Conservation (phyloP, 2,113 vertebrate species). For the Peromyscus leucopus region DNA sequence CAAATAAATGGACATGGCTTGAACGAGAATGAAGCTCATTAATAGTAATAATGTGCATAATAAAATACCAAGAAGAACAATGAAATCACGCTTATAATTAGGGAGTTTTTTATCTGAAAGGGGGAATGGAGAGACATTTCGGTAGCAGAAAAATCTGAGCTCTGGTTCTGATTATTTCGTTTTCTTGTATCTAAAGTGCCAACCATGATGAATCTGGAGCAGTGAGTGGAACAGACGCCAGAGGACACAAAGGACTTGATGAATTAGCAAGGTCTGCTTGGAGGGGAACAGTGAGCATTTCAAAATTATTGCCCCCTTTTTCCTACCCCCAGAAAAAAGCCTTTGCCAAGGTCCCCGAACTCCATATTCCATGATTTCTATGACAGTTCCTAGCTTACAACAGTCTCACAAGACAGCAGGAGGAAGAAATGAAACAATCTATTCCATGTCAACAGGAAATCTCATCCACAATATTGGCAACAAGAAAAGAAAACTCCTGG, state of each 20-base stretch:
- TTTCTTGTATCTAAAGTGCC: not conserved
- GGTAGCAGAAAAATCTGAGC: not conserved
- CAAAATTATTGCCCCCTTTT: fast-evolving
- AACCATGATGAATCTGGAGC: not conserved
- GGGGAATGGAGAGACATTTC: not conserved
- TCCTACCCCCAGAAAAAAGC: not conserved
- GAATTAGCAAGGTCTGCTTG: not conserved
- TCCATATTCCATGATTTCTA: not conserved
- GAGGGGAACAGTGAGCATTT: not conserved
- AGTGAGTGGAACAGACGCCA: not conserved
- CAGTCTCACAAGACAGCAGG: not conserved
- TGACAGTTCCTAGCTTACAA: fast-evolving
- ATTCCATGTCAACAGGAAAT: not conserved
- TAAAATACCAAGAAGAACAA: not conserved
- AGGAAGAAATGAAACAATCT: not conserved
- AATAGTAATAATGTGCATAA: not conserved
- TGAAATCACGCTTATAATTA: not conserved
- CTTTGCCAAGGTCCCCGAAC: not conserved
- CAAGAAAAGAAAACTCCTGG: conserved; percentile 12
- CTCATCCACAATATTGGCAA: conserved; percentile 34
- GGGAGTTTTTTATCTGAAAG: not conserved
- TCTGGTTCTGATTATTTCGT: not conserved
- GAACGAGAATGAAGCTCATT: not conserved
- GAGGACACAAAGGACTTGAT: not conserved
- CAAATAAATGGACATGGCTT: no score